phyloP scores from a whole-genome alignment of 1,140 invertebrate genomes.

The Artemia franciscana region DNA sequence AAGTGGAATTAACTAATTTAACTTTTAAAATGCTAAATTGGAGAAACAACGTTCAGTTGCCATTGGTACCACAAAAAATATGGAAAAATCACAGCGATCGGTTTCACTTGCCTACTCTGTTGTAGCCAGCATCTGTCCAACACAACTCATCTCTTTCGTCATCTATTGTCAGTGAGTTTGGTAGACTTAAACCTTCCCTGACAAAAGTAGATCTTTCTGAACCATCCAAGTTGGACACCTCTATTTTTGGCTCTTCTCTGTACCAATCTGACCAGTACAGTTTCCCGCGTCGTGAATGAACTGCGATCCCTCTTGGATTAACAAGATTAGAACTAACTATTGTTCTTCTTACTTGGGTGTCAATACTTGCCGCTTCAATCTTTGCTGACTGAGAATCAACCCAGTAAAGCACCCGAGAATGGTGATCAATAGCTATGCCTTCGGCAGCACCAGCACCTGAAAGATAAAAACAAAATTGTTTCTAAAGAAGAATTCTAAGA shows the following conservation, averaged over 20 bases:
- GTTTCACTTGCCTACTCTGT: conserved; percentile 29
- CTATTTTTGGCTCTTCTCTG: conserved; percentile 67
- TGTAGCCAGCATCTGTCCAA: conserved; percentile 79
- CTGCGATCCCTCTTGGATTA: conserved; percentile 83
- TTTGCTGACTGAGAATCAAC: conserved; percentile 73
- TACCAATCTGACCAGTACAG: conserved; percentile 97
- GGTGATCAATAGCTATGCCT: conserved; percentile 78
- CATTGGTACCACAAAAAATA: background rate
- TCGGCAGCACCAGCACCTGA: conserved; percentile 62
- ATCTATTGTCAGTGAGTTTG: conserved; percentile 41
- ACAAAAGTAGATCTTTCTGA: conserved; percentile 35
- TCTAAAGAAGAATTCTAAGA: conserved; percentile 10
- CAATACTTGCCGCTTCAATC: conserved; percentile 69
- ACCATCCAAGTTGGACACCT: conserved; percentile 80
- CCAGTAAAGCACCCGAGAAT: conserved; percentile 80
- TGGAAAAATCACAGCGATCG: background rate
- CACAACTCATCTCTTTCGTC: conserved; percentile 67
- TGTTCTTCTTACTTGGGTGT: conserved; percentile 40
- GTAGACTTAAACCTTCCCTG: conserved; percentile 26
- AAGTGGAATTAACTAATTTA: too few relatives aligned
- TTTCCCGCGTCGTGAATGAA: conserved; percentile 68
- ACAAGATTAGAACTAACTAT: conserved; percentile 51
- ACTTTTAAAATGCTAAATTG: too few relatives aligned
- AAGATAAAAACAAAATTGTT: too few relatives aligned
- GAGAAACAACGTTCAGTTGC: too few relatives aligned